These are phyloP conservation scores for Erynnis tages DNA, from an alignment of 2,888 invertebrate genomes.

Conservation along the genomic window DNA sequence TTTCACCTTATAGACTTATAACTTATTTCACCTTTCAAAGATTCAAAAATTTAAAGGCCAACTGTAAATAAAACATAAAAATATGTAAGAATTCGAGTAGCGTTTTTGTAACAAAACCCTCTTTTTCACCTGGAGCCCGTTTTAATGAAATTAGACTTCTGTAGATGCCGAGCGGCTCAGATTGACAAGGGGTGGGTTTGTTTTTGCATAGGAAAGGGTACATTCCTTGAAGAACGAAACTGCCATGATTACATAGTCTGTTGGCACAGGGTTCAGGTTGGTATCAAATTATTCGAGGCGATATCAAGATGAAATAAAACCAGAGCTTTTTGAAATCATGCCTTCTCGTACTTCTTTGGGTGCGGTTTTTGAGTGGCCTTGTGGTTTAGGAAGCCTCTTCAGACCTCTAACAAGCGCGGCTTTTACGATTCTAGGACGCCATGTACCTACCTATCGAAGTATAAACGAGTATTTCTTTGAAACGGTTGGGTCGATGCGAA, in stretches of 20 bases:
- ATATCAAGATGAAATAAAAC: constrained; percentile 8
- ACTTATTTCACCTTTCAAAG: too few species aligned
- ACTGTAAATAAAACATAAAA: background rate
- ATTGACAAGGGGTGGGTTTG: constrained; percentile 31
- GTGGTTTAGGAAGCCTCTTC: background rate
- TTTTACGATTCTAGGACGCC: constrained; percentile 9
- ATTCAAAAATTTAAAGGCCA: background rate
- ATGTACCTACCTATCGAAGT: constrained; percentile 6
- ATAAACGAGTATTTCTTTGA: background rate
- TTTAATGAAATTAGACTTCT: constrained; percentile 34
- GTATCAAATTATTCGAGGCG: constrained; percentile 2
- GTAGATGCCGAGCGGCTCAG: constrained; percentile 32
- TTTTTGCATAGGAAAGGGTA: constrained; percentile 33
- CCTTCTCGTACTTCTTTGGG: background rate
- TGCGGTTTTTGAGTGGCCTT: constrained; percentile 1
- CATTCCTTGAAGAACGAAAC: constrained; percentile 25
- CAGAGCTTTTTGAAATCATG: constrained; percentile 1
- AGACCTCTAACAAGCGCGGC: constrained; percentile 6
- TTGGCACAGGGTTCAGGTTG: constrained; percentile 9
- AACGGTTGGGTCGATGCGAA: background rate
- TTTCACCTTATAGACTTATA: too few species aligned
- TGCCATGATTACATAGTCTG: constrained; percentile 16
- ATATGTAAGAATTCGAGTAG: background rate
- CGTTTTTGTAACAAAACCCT: constrained; percentile 2
- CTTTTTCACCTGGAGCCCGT: constrained; percentile 19